phyloP scores from a whole-genome alignment of 64 coral and sea anemone genomes.

The Trachythela sp. region DNA sequence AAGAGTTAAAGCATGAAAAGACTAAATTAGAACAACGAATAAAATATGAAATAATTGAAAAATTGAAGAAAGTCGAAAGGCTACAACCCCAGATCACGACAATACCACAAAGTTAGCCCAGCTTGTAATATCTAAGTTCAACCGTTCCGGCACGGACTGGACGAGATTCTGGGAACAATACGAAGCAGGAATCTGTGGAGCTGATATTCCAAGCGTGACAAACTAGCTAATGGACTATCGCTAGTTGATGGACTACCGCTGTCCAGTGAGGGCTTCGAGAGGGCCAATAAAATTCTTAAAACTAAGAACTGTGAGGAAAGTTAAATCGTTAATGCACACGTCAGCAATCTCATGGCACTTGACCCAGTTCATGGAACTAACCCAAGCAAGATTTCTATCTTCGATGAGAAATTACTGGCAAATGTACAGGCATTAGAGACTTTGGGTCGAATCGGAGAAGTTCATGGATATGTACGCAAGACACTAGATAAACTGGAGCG shows the following conservation, averaged over 20 bases:
- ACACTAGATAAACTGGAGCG: not conserved
- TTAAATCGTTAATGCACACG: not conserved
- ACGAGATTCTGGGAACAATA: not conserved
- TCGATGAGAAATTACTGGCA: not conserved
- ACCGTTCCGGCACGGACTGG: not conserved
- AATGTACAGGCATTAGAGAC: constrained; percentile 31
- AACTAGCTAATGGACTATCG: not conserved
- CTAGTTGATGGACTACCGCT: not conserved
- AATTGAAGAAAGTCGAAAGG: not conserved
- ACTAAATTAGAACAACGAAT: not conserved
- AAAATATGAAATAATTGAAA: not conserved
- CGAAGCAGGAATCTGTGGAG: not conserved
- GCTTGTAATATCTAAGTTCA: not conserved
- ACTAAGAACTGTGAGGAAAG: not conserved
- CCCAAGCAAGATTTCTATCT: not conserved
- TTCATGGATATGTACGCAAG: constrained; percentile 8
- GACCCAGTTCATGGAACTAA: not conserved
- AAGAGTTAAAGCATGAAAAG: not conserved
- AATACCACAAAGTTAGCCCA: not conserved
- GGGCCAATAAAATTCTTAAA: constrained; percentile 18
- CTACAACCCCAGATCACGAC: not conserved
- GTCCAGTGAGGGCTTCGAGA: not conserved
- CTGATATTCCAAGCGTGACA: no score
- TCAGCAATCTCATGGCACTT: not conserved
- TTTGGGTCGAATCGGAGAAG: constrained; percentile 14